Base-by-base conservation (phyloP, 1,140 invertebrate species). In the Habropoda laboriosa region DNA sequence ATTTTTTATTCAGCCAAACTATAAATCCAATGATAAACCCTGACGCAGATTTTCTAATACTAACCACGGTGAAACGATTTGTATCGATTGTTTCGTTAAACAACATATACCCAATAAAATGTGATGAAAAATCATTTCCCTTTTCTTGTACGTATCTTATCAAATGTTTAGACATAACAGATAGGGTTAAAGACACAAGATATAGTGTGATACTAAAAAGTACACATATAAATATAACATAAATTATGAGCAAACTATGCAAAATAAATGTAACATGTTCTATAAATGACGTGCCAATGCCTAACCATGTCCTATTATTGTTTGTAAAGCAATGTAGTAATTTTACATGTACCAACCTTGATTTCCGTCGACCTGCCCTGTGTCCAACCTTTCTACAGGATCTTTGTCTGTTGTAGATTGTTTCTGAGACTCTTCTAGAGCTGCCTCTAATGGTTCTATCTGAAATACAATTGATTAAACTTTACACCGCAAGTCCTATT, bases 391-490 rank as follows among this genome's bases (percentile, higher is more conserved):
- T 38, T 91, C 87, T 40, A 74, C 49, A 27, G 82, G 61, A 77
- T 91, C 87, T 40, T 90, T 90, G 30, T 82, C 81, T n/a, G 70
- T 58, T 18, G 86, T 38, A 30, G 81, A 83, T 40, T 80, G 70
- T 42, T 87, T 91, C 30, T 88, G 83, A 49, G 91, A 70, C 38
- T 91, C 88, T 16, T 91, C 90, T 5, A 86, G 51, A 0, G 66
- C 57, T 38, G 91, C 70, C 76, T 92, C 91, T 71, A 91, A 87
- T 63, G 90, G 91, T 84, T 92, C 91, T 55, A 90, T 88, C 91
- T 92, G 66, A 40, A 87, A 87, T 51, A 42, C 35, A 18, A 67
- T 49, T 24, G 42, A 53, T 75, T 61, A 6, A 53, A 45, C 42
- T 16, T 72, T 55, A 40, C 61, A 49, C 21, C 13, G 47, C 24